A percentile compares a stretch with the other conserved stretches of the same genome.
Evolutionary conservation across 2,888 invertebrate species (phyloP).

Genomic region (Pasiphila rectangulata): DNA sequence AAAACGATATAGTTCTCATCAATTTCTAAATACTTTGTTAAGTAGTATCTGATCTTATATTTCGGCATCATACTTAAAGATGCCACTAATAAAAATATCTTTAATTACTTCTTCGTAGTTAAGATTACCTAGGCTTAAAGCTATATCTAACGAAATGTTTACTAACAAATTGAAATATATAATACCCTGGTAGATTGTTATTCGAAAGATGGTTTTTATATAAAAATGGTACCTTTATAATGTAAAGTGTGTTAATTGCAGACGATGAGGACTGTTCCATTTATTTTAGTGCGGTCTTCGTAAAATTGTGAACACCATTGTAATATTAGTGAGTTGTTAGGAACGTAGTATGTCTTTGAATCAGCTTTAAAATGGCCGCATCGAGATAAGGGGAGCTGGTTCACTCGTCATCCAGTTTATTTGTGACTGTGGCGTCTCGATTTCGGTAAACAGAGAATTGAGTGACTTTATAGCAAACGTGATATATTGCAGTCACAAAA

Average conservation of each 20-base stretch:
- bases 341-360: slow-evolving; percentile 31
- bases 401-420: slow-evolving; percentile 56
- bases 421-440: slow-evolving; percentile 68
- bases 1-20: slow-evolving; percentile 64
- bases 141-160: slow-evolving; percentile 73
- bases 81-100: slow-evolving; percentile 48
- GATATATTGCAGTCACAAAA: neutral
- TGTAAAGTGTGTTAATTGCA: slow-evolving; percentile 49
- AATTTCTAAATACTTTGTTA: slow-evolving; percentile 55
- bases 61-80: slow-evolving; percentile 43
- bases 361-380: slow-evolving; percentile 57
- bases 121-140: slow-evolving; percentile 71
- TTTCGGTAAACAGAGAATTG: slow-evolving; percentile 41
- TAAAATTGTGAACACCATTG: slow-evolving; percentile 54
- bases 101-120: slow-evolving; percentile 72
- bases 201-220: slow-evolving; percentile 78
- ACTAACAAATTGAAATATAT: slow-evolving; percentile 69
- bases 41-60: slow-evolving; percentile 44
- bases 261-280: slow-evolving; percentile 52
- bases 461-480: neutral
- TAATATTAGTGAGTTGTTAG: slow-evolving; percentile 21
- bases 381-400: slow-evolving; percentile 50
- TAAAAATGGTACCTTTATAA: slow-evolving; percentile 45
- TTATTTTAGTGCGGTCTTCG: slow-evolving; percentile 46
- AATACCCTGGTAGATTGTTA: slow-evolving; percentile 78